phyloP scores from a whole-genome alignment of 2,797 vertebrate genomes.

The Phataginus tricuspis region DNA sequence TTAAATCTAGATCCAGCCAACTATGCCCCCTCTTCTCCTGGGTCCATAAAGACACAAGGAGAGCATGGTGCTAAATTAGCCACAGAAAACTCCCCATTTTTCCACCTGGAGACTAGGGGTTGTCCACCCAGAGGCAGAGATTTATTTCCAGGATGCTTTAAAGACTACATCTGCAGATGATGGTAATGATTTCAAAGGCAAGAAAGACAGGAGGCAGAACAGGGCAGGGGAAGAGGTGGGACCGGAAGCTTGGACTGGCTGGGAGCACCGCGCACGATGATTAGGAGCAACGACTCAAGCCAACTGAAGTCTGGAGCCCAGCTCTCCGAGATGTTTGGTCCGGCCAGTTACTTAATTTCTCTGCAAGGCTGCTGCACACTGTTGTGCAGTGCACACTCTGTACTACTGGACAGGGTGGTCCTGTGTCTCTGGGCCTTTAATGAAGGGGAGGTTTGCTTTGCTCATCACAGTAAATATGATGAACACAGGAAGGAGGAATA shows the following conservation, averaged over 20 bases:
- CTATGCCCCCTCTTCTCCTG: not conserved
- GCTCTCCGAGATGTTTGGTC: not conserved
- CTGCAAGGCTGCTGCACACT: not conserved
- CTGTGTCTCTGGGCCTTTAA: not conserved
- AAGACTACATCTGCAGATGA: not conserved
- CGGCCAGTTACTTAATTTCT: not conserved
- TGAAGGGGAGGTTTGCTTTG: not conserved
- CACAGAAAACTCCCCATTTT: not conserved
- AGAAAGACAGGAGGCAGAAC: not conserved
- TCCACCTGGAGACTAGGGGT: not conserved
- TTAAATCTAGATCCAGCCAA: not conserved
- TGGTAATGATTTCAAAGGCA: not conserved
- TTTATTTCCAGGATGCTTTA: not conserved
- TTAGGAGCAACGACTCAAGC: not conserved
- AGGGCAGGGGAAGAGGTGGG: not conserved
- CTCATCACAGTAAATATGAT: not conserved
- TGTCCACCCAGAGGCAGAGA: not conserved
- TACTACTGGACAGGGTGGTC: not conserved
- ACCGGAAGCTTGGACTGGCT: not conserved
- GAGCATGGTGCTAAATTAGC: not conserved
- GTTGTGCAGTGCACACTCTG: not conserved
- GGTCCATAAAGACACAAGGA: not conserved
- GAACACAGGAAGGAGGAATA: not conserved
- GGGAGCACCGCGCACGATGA: not conserved
- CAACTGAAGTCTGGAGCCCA: not conserved